phyloP scores from a whole-genome alignment of 2,888 invertebrate genomes.

The Brenthis hecate region DNA sequence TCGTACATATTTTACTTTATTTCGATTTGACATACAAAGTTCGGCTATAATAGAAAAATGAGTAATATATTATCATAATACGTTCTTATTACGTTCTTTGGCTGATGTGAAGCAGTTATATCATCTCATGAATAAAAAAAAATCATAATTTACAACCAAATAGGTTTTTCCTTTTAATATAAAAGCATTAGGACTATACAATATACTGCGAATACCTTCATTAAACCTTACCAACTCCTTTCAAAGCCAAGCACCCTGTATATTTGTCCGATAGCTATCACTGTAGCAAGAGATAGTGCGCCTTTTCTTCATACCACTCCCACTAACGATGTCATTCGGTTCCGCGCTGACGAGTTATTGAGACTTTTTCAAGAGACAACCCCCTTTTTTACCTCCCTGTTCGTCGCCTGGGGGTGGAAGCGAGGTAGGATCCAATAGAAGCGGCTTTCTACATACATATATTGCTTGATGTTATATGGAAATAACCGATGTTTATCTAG shows the following conservation, averaged over 20 bases:
- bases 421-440: conserved; percentile 44
- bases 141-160: no score
- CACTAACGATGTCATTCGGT: conserved; percentile 81
- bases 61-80: no score
- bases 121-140: no score
- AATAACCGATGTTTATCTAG: neutral
- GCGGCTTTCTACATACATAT: conserved; percentile 26
- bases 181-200: no score
- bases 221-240: neutral
- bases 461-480: neutral
- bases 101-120: no score
- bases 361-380: conserved; percentile 80
- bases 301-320: conserved; percentile 79
- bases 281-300: conserved; percentile 70
- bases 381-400: conserved; percentile 45
- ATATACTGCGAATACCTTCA: neutral
- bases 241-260: conserved; percentile 53
- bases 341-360: conserved; percentile 78
- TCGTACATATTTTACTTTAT: no score
- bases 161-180: no score
- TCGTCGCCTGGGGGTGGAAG: conserved; percentile 43
- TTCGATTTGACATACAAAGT: no score
- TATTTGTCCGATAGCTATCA: conserved; percentile 58
- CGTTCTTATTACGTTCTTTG: no score
- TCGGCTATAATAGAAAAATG: no score